These are phyloP conservation scores for Polypedilum pembai DNA, from an alignment of 1,140 invertebrate genomes.

Conservation along the genomic window DNA sequence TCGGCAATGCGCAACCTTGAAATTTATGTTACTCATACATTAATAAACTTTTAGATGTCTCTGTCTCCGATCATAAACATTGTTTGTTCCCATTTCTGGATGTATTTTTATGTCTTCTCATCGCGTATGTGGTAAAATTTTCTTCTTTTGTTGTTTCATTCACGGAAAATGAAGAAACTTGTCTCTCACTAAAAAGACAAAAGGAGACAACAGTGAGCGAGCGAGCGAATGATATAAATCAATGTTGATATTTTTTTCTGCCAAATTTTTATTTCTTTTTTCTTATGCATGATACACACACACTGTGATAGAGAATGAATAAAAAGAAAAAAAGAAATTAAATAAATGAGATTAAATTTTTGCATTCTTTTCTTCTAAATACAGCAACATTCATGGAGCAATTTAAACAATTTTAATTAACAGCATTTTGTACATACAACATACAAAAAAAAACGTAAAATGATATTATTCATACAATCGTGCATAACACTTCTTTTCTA, in stretches of 20 bases:
- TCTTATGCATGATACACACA: background rate
- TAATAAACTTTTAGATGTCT: background rate
- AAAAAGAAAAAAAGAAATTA: background rate
- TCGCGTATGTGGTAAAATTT: background rate
- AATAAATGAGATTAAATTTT: background rate
- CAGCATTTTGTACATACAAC: background rate
- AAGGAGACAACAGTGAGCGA: background rate
- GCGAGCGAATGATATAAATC: background rate
- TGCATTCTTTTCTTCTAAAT: background rate
- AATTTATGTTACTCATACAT: slow-evolving; percentile 7
- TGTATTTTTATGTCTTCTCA: too few relatives aligned
- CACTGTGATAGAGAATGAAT: background rate
- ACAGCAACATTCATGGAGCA: background rate
- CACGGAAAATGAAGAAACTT: slow-evolving; percentile 3
- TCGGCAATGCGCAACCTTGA: background rate
- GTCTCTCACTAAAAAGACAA: slow-evolving; percentile 1
- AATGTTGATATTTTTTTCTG: background rate
- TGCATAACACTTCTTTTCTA: background rate
- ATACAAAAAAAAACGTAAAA: background rate
- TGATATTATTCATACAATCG: too few relatives aligned
- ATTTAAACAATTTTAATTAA: background rate
- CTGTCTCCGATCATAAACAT: background rate
- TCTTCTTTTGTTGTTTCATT: background rate
- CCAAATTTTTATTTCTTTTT: background rate
- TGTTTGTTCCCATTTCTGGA: background rate